Conservation (phyloP, 2,888 invertebrate species). For the Phengaris arion region DNA sequence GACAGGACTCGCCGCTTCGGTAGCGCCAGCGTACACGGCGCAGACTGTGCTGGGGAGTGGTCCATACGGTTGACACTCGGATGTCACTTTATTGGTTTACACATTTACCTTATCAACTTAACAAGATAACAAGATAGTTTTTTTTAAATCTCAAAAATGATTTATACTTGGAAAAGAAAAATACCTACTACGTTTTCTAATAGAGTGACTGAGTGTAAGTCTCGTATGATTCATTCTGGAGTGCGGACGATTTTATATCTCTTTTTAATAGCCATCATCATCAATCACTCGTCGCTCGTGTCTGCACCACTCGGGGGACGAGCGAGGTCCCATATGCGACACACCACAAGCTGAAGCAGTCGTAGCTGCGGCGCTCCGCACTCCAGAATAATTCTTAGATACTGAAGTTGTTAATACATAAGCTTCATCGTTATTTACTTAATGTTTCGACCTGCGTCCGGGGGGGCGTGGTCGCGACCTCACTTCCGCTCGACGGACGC, state of each 20-base stretch:
- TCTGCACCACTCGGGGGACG: no score
- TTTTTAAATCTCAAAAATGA: no score
- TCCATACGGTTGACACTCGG: constrained; percentile 32
- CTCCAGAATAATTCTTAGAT: neutral
- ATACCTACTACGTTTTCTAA: no score
- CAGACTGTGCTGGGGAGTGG: constrained; percentile 36
- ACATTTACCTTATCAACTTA: neutral
- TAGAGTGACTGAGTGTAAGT: no score
- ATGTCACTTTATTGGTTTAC: constrained; percentile 19
- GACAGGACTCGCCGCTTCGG: constrained; percentile 58
- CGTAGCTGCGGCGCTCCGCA: neutral
- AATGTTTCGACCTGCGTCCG: constrained; percentile 1
- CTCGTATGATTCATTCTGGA: no score
- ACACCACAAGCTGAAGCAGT: no score
- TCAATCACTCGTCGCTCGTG: no score
- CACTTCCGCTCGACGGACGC: neutral
- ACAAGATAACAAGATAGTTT: no score
- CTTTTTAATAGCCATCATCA: no score
- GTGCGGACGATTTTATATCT: no score
- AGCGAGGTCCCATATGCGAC: no score
- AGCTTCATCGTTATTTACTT: neutral
- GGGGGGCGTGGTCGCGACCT: neutral
- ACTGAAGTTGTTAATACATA: neutral
- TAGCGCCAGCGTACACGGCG: constrained; percentile 53
- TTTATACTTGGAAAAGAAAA: no score